Evolutionary conservation across 2,888 invertebrate species (phyloP).

Genomic region (Acleris sparsana): DNA sequence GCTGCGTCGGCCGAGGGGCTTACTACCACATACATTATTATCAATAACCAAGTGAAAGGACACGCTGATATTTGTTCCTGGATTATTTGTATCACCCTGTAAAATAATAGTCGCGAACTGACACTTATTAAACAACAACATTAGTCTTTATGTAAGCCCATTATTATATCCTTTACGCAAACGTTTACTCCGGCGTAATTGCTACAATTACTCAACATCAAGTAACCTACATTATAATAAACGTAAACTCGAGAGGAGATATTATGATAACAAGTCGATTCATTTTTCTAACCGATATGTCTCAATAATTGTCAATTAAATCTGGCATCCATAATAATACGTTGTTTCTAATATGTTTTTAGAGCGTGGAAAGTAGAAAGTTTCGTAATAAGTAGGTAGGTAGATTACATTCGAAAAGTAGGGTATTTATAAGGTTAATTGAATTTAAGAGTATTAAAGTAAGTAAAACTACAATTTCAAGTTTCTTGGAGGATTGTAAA

Average conservation of each 20-base stretch:
- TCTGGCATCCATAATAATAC: slow-evolving; percentile 71
- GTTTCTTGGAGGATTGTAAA: background rate
- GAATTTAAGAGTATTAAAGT: slow-evolving; percentile 36
- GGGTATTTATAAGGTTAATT: slow-evolving; percentile 54
- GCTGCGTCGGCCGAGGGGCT: slow-evolving; percentile 67
- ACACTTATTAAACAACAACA: slow-evolving; percentile 2
- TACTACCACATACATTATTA: slow-evolving; percentile 52
- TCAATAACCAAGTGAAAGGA: slow-evolving; percentile 78
- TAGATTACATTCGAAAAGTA: slow-evolving; percentile 36
- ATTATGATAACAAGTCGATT: slow-evolving; percentile 34
- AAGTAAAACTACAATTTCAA: background rate
- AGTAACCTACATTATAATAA: slow-evolving; percentile 35
- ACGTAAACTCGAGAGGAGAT: slow-evolving; percentile 33
- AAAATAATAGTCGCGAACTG: slow-evolving; percentile 44
- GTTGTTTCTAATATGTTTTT: slow-evolving; percentile 79
- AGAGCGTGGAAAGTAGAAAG: slow-evolving; percentile 84
- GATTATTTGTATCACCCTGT: slow-evolving; percentile 63
- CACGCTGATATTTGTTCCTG: slow-evolving; percentile 76
- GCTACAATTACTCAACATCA: slow-evolving; percentile 34
- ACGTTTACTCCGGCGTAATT: slow-evolving; percentile 30
- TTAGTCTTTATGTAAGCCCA: slow-evolving; percentile 14
- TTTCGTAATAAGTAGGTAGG: slow-evolving; percentile 69
- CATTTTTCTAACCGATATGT: slow-evolving; percentile 47
- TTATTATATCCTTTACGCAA: slow-evolving; percentile 32
- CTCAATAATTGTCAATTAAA: slow-evolving; percentile 59